Evolutionary conservation across 1,140 invertebrate species (phyloP).

Genomic region (Chionoecetes opilio): DNA sequence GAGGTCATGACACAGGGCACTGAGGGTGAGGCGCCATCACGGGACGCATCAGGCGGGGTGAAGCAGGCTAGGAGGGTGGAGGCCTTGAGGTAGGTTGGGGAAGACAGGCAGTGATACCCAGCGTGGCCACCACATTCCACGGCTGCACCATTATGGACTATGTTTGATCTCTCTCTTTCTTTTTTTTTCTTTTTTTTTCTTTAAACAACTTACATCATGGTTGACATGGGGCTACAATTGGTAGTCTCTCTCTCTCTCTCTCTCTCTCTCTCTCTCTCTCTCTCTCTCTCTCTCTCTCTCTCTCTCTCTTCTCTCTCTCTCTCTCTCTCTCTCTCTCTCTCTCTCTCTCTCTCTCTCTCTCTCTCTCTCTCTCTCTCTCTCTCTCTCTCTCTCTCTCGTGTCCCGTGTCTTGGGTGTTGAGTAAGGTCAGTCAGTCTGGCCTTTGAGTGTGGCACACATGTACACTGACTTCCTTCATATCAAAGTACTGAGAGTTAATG

Average conservation of each 20-base stretch:
- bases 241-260: not conserved
- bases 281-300: conserved; percentile 38
- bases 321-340: not conserved
- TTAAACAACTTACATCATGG: not conserved
- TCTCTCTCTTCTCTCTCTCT: not conserved
- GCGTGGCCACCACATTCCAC: not conserved
- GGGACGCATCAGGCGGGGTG: not conserved
- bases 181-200: not conserved
- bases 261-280: not conserved
- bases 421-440: not conserved
- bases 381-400: not conserved
- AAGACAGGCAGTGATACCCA: not conserved
- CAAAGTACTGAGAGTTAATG: conserved; percentile 54
- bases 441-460: conserved; percentile 76
- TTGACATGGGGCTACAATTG: too few species aligned
- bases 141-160: not conserved
- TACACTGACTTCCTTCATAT: conserved; percentile 50
- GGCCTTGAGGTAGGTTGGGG: not conserved
- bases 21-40: too few species aligned
- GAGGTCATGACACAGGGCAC: not conserved
- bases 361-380: conserved; percentile 21
- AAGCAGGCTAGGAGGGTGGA: not conserved
- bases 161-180: conserved; percentile 34
- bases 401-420: not conserved
- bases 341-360: conserved; percentile 38